Evolutionary conservation across 2,888 invertebrate species (phyloP).

Genomic region (Noctua janthina): DNA sequence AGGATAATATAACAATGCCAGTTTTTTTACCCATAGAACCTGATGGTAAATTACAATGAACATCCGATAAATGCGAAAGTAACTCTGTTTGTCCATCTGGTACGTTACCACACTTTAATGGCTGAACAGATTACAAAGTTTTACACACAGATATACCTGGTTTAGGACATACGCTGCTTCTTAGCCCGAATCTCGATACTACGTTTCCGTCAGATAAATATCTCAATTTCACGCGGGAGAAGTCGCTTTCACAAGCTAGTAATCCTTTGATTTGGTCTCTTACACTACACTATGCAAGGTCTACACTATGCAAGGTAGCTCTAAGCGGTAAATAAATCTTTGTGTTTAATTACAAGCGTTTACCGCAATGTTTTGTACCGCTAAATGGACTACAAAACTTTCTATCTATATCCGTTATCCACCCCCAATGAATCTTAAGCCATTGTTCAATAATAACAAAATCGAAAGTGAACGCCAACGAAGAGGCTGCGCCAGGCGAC

Average conservation of each 20-base stretch:
- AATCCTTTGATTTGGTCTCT: neutral
- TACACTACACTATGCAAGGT: neutral
- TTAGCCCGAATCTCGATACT: neutral
- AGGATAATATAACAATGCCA: neutral
- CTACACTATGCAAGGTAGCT: neutral
- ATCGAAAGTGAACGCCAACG: constrained; percentile 23
- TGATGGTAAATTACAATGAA: neutral
- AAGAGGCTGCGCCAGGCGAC: constrained; percentile 11
- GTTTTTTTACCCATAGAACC: neutral
- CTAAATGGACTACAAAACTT: constrained; percentile 6
- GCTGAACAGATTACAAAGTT: neutral
- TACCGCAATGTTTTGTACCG: neutral
- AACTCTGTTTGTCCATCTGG: neutral
- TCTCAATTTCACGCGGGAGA: neutral
- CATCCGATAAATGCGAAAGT: neutral
- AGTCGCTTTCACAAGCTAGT: neutral
- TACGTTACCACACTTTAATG: too few species aligned
- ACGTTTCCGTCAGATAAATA: neutral
- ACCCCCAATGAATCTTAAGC: neutral
- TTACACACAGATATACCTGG: neutral
- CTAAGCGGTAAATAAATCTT: neutral
- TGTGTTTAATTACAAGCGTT: neutral
- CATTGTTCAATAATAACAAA: constrained; percentile 30
- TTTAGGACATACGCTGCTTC: neutral
- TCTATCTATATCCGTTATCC: neutral